These are phyloP conservation scores for Branchinecta sandiegonensis DNA, from an alignment of 2,888 invertebrate species.

Conservation along the genomic window DNA sequence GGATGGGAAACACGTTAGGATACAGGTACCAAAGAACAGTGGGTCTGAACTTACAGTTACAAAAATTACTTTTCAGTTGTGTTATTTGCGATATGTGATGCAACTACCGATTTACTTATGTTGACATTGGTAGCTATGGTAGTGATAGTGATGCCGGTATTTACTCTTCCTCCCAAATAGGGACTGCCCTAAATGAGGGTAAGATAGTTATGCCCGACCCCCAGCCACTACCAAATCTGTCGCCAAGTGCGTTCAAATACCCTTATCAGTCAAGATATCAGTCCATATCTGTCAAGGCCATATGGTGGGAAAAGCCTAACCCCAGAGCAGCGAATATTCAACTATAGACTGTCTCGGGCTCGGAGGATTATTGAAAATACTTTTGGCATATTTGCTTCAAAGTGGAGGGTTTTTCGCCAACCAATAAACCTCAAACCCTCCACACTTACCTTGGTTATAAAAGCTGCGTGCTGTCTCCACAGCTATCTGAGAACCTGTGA, in stretches of 20 bases:
- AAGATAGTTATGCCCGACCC: neutral
- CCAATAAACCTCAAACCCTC: neutral
- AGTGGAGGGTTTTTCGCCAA: neutral
- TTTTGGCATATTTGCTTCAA: neutral
- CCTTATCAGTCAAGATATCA: too few relatives aligned
- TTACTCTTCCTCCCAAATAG: neutral
- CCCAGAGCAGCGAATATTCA: neutral
- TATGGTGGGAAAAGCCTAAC: neutral
- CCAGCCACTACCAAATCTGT: neutral
- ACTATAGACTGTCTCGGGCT: neutral
- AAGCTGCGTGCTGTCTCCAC: neutral
- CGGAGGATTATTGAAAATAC: neutral
- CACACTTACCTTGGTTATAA: neutral
- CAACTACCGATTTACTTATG: too few relatives aligned
- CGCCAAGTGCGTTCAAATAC: neutral
- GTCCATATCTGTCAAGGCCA: neutral
- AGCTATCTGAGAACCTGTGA: neutral
- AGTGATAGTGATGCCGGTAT: too few relatives aligned
- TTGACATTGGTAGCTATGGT: too few relatives aligned
- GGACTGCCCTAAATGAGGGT: neutral
- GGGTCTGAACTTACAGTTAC: too few relatives aligned
- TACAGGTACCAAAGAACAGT: too few relatives aligned
- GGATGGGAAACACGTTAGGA: neutral
- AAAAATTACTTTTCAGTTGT: too few relatives aligned
- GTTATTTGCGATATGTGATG: too few relatives aligned